Percentiles rank a stretch among this genome's conserved stretches.
Evolutionary conservation across 2,888 invertebrate species (phyloP).

Genomic region (Zygaena filipendulae): DNA sequence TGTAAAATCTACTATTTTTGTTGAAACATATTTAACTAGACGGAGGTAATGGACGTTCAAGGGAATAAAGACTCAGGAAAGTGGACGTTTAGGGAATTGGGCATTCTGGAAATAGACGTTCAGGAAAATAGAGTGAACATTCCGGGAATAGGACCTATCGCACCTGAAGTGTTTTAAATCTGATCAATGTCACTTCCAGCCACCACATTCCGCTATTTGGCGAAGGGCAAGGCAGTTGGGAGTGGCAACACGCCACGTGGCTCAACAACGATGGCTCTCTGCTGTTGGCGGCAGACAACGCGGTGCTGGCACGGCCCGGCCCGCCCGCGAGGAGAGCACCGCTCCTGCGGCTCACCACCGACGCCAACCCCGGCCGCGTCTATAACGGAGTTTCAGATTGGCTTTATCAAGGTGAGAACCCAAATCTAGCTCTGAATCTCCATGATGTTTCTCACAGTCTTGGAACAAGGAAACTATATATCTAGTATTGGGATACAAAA

Average conservation of each 20-base stretch:
- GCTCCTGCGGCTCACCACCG: conserved; percentile 77
- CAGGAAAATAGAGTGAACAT: no score
- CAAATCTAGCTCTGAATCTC: background rate
- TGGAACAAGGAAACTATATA: no score
- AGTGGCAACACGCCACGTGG: conserved; percentile 88
- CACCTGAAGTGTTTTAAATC: no score
- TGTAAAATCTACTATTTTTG: no score
- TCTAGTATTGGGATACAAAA: no score
- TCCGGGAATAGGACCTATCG: no score
- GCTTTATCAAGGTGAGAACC: conserved; percentile 90
- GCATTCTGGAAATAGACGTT: no score
- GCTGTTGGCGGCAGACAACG: conserved; percentile 86
- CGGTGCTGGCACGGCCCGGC: conserved; percentile 84
- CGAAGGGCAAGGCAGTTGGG: conserved; percentile 74
- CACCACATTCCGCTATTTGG: conserved; percentile 88
- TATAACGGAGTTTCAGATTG: conserved; percentile 97
- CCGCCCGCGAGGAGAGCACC: conserved; percentile 74
- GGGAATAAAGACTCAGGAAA: no score
- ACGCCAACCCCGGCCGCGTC: conserved; percentile 80
- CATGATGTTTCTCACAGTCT: background rate
- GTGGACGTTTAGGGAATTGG: no score
- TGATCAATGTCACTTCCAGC: no score
- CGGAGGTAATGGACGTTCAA: no score
- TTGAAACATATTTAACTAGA: no score
- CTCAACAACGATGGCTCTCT: conserved; percentile 81